Evolutionary conservation across 92 coral and sea anemone genomes (phyloP).

Genomic region (Porites rus): DNA sequence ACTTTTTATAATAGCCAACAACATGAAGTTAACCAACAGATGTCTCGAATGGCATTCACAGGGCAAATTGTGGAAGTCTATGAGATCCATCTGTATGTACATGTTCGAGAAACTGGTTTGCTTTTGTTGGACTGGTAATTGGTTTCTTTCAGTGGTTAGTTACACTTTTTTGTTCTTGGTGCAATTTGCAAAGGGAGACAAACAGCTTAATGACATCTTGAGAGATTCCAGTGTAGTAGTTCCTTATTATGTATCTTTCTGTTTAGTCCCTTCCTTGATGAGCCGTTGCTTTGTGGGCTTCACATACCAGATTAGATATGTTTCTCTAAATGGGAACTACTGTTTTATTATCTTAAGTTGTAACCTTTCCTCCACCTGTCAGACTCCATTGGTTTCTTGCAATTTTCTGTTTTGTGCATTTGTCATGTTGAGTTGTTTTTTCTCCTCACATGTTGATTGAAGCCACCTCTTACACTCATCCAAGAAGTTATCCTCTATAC

Average conservation of each 20-base stretch:
- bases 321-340: slow-evolving; percentile 27
- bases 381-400: neutral
- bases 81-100: slow-evolving; percentile 31
- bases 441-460: neutral
- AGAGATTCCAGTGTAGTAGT: slow-evolving; percentile 27
- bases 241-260: slow-evolving; percentile 15
- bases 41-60: slow-evolving; percentile 10
- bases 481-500: neutral
- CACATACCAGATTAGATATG: neutral
- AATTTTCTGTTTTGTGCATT: neutral
- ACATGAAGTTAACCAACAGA: slow-evolving; percentile 28
- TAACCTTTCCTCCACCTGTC: neutral
- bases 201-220: too few species aligned
- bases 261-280: slow-evolving; percentile 57
- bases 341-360: slow-evolving; percentile 16
- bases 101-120: slow-evolving; percentile 33
- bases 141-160: slow-evolving; percentile 38
- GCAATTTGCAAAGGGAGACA: too few species aligned
- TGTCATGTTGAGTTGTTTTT: slow-evolving; percentile 4
- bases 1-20: slow-evolving; percentile 30
- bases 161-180: too few species aligned
- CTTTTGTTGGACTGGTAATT: slow-evolving; percentile 40
- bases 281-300: slow-evolving; percentile 36
- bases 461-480: too few species aligned
- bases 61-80: slow-evolving; percentile 30